Conservation (phyloP, 2,113 vertebrate species). For the Diglossa brunneiventris region DNA sequence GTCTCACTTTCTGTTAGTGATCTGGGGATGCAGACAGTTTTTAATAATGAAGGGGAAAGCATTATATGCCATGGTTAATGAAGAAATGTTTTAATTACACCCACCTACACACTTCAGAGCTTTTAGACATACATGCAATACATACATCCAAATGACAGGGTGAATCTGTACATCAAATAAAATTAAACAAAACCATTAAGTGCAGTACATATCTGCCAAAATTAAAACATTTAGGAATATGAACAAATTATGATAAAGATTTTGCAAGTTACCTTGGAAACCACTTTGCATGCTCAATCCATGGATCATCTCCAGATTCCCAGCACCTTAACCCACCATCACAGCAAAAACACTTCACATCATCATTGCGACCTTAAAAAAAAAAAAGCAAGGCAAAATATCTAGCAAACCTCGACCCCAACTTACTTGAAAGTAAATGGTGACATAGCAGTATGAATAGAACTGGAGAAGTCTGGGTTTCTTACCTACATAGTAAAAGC, state of each 20-base stretch:
- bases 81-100: neutral
- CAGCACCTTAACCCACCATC: conserved; percentile 95
- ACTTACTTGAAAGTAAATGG: neutral
- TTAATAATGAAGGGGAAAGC: neutral
- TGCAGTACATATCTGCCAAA: neutral
- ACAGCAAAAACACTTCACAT: conserved; percentile 97
- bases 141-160: neutral
- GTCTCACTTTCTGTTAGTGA: neutral
- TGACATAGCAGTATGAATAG: neutral
- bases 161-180: neutral
- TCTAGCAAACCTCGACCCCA: neutral
- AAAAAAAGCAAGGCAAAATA: neutral
- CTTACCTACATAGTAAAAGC: conserved; percentile 97
- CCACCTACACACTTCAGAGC: neutral
- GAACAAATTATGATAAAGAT: neutral
- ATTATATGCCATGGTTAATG: neutral
- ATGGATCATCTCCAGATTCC: conserved; percentile 97
- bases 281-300: conserved; percentile 98
- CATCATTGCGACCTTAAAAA: conserved; percentile 88
- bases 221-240: neutral
- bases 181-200: neutral
- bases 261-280: conserved; percentile 87
- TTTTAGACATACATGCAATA: neutral
- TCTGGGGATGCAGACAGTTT: neutral
- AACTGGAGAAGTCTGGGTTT: neutral